Percentiles rank a stretch among this genome's conserved stretches.
phyloP scores from a whole-genome alignment of 2,888 invertebrate genomes.

The Drosophila barbarae region DNA sequence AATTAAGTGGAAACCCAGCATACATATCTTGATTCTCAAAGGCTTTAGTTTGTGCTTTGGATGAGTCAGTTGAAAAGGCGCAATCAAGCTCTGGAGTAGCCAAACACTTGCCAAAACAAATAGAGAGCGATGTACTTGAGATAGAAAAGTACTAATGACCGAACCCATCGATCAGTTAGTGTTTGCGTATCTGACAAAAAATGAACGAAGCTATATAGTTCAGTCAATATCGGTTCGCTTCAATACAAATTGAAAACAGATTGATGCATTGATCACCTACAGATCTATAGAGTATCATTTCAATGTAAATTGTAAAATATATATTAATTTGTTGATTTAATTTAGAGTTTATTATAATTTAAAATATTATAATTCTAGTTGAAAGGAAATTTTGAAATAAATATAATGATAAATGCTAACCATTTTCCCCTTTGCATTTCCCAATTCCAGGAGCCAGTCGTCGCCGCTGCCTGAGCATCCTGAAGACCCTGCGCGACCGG shows the following conservation, averaged over 20 bases:
- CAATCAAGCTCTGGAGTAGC: slow-evolving; percentile 6
- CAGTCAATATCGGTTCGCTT: slow-evolving; percentile 6
- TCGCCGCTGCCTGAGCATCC: slow-evolving; percentile 90
- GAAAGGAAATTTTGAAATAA: too few species aligned
- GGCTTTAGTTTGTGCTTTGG: background rate
- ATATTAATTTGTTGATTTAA: too few species aligned
- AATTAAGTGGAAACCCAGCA: background rate
- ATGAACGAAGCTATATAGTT: background rate
- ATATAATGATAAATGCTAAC: too few species aligned
- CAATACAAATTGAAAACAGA: slow-evolving; percentile 4
- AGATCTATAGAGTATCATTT: background rate
- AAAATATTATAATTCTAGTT: too few species aligned
- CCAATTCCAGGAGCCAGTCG: slow-evolving; percentile 85
- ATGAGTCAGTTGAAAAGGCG: slow-evolving; percentile 2
- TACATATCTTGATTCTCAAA: slow-evolving; percentile 1
- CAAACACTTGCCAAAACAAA: slow-evolving; percentile 6
- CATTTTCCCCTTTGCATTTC: background rate
- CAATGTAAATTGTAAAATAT: background rate
- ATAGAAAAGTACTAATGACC: slow-evolving; percentile 18
- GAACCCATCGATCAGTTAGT: slow-evolving; percentile 22
- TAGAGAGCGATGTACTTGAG: slow-evolving; percentile 22
- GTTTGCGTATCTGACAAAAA: slow-evolving; percentile 10
- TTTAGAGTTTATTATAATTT: too few species aligned
- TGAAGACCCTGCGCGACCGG: slow-evolving; percentile 94
- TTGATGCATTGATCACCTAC: background rate